These are phyloP conservation scores for Alosa alosa DNA, from an alignment of 2,113 vertebrate genomes.

Conservation along the genomic window DNA sequence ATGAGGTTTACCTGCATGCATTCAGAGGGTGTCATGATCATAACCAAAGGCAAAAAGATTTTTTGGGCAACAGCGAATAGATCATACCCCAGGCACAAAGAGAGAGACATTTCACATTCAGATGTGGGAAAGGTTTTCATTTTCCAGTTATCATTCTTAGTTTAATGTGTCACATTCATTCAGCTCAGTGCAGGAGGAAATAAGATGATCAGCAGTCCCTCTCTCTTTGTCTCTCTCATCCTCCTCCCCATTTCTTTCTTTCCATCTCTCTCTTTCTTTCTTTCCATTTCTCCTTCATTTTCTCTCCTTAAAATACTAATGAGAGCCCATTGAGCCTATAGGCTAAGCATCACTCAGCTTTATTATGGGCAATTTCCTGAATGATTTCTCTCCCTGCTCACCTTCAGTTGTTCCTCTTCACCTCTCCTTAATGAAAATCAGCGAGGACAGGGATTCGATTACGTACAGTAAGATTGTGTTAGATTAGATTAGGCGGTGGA, in stretches of 20 bases:
- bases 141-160: no score
- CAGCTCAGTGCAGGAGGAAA: neutral
- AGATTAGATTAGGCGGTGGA: no score
- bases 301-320: neutral
- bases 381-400: slow-evolving; percentile 33
- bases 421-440: neutral
- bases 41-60: no score
- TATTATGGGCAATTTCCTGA: slow-evolving; percentile 41
- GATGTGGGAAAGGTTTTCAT: no score
- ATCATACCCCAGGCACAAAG: no score
- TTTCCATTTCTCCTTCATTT: neutral
- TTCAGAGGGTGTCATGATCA: no score
- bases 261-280: neutral
- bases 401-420: neutral
- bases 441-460: neutral
- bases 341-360: neutral
- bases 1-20: no score
- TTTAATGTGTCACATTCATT: neutral
- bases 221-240: neutral
- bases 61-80: no score
- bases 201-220: no score
- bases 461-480: neutral
- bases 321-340: neutral
- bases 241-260: neutral
- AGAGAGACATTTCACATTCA: no score